Base-by-base conservation (phyloP, 1,140 invertebrate species). In the Trichonephila clavata region DNA sequence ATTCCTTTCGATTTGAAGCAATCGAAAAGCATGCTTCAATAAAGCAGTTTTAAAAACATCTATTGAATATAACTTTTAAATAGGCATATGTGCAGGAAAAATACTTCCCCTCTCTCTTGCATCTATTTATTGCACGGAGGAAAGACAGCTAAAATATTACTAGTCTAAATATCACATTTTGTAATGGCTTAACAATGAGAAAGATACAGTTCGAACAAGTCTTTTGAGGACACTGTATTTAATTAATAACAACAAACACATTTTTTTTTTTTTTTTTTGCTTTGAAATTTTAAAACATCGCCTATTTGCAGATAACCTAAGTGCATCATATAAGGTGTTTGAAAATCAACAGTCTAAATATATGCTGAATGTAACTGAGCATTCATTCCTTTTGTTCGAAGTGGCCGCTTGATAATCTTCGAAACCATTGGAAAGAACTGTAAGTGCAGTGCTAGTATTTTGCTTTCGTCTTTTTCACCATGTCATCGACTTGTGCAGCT, bases 381-480 rank as follows among this genome's bases (percentile, higher is more conserved):
- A 61, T 86, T 86, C 21, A 32, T 43, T 59, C 21, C 43, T 60
- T 87, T 87, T 87, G 86, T 32, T 87, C 86, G 24, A 63, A 63
- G 59, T 87, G 86, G 86, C 86, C 61, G 24, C 32, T 83, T 27
- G n/a, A 24, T 84, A 16, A 24, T 63, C 20, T 65, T 63, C 27
- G 60, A 57, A 83, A 50, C 21, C 7, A 24, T 63, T 65, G 27
- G 27, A 65, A 39, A 87, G 24, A 21, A 84, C 50, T 13, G 71
- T 59, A 50, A 57, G 50, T 57, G 80, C 18, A 32, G 83, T 84
- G 83, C n/a, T 84, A 20, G 10, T 59, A n/a, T 10, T 13, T 84
- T 59, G 21, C 50, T 24, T 13, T 7, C 65, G 24, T 43, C 32
- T 32, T 39, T 27, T 77, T 50, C 43, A 32, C 50, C 21, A 84